Evolutionary conservation across 2,113 vertebrate genomes (phyloP), one percentile per base, ranked within the genome.

Genomic region (Coturnix japonica): DNA sequence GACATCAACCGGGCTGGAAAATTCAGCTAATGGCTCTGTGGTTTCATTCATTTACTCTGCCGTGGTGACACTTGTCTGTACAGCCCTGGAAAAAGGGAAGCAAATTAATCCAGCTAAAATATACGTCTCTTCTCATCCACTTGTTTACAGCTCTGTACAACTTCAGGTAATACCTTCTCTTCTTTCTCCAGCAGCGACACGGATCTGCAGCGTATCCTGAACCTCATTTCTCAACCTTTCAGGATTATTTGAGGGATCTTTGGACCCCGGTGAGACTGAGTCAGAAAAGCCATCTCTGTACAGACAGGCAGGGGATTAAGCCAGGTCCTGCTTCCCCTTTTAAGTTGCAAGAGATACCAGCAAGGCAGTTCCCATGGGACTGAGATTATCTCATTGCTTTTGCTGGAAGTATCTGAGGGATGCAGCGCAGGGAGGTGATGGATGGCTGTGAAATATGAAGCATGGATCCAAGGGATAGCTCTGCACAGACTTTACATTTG

Each of bases 381-480:
- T 59, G 71, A 41, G n/a, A 22, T 88, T 31, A 35, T 57, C 69
- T 66, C 60, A 10, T 16, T 1, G 10, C 78, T 72, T 66, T 37
- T 41, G 37, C 71, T 37, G 31, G 56, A 28, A 89, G 31, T 54
- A 59, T 4, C 61, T 11, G 65, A 49, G 51, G 12, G 57, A 21
- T 44, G 84, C 70, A 63, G 61, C 51, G 7, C 43, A 4, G 19
- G 67, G 21, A 17, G 26, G 13, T 7, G 73, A 30, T 61, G 43
- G 69, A 81, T 39, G 77, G 77, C 1, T 56, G 8, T n/a, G 39
- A 37, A 77, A 81, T 41, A 13, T 0, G 6, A 86, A 61, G 76
- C 76, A 46, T 65, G 80, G 22, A 8, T 44, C 33, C 17, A 0
- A 31, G 46, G 37, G 41, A 17, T 43, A 0, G 0, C 56, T 81